These are phyloP conservation scores for Liparis tanakae DNA, from an alignment of 2,797 vertebrate genomes.

Conservation along the genomic window DNA sequence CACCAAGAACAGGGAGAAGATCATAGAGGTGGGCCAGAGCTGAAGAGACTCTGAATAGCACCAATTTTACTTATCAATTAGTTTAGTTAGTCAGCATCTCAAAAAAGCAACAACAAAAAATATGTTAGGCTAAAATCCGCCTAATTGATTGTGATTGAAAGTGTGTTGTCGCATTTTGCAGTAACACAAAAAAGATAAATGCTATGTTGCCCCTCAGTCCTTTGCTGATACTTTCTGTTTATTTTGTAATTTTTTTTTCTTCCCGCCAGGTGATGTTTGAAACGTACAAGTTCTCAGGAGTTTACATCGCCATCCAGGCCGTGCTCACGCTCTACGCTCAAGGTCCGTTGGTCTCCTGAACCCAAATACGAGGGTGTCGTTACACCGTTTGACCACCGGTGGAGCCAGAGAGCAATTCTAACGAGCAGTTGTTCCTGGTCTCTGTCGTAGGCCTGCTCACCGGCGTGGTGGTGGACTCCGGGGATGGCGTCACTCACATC, in stretches of 20 bases:
- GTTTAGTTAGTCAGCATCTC: too few relatives aligned
- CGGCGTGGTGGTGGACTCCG: slow-evolving; percentile 77
- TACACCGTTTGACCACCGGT: neutral
- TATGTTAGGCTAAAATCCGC: too few relatives aligned
- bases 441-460: slow-evolving; percentile 69
- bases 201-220: neutral
- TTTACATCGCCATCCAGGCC: slow-evolving; percentile 82
- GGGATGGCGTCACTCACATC: slow-evolving; percentile 79
- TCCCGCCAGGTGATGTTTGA: slow-evolving; percentile 77
- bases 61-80: neutral
- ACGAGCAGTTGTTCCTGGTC: neutral
- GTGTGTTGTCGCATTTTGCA: neutral
- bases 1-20: slow-evolving; percentile 80
- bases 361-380: too few relatives aligned
- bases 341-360: slow-evolving; percentile 30
- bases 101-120: too few relatives aligned
- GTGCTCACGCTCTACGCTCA: slow-evolving; percentile 82
- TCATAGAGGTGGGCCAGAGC: slow-evolving; percentile 42
- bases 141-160: neutral
- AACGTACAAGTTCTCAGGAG: slow-evolving; percentile 78
- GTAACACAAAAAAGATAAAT: neutral
- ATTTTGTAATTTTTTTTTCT: neutral
- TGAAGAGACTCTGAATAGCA: neutral
- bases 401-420: neutral
- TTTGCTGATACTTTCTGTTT: neutral